phyloP scores from a whole-genome alignment of 2,888 invertebrate species.

The Venustoraphidia nigricollis region DNA sequence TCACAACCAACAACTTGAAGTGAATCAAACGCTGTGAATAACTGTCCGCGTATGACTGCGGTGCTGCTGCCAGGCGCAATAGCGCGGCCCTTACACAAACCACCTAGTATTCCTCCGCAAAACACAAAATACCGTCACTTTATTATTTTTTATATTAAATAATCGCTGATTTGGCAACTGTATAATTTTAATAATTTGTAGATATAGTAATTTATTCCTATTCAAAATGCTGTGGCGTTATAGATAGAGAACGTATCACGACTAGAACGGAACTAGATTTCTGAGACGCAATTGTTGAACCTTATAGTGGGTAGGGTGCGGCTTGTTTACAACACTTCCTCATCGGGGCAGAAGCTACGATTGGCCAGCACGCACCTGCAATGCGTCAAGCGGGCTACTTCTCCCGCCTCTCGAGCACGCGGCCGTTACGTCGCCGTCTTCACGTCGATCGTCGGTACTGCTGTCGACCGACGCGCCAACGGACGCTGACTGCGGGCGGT shows the following conservation, averaged over 20 bases:
- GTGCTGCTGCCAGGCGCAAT: constrained; percentile 28
- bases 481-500: constrained; percentile 25
- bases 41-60: constrained; percentile 42
- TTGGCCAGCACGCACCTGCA: constrained; percentile 74
- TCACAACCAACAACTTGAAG: constrained; percentile 40
- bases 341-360: constrained; percentile 42
- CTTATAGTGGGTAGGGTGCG: constrained; percentile 54
- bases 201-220: no score
- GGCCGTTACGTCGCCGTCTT: constrained; percentile 14
- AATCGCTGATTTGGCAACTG: no score
- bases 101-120: constrained; percentile 30
- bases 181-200: no score
- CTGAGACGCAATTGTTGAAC: constrained; percentile 44
- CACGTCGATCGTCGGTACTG: not conserved
- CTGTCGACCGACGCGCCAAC: constrained; percentile 22
- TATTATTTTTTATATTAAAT: no score
- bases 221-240: no score
- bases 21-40: constrained; percentile 38
- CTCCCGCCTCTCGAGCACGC: constrained; percentile 23
- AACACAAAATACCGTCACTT: constrained; percentile 7
- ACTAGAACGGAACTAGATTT: constrained; percentile 40
- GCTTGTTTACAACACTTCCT: constrained; percentile 54
- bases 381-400: constrained; percentile 50
- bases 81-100: constrained; percentile 30
- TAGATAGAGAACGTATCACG: constrained; percentile 12